Conservation (phyloP, 2,113 vertebrate genomes). For the Pelecanus crispus region DNA sequence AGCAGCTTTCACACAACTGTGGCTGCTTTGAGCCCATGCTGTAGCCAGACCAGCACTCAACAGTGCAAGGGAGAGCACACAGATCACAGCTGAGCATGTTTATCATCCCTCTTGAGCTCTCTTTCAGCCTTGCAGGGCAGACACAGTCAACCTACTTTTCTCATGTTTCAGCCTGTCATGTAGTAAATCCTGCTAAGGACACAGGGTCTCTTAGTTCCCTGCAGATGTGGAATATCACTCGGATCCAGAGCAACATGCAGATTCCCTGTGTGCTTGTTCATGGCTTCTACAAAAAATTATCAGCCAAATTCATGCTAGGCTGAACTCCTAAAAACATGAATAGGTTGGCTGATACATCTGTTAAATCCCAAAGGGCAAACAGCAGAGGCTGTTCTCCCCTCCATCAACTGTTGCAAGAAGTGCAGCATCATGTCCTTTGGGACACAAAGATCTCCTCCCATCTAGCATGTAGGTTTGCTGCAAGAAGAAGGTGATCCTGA, state of each 20-base stretch:
- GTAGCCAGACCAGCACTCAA: neutral
- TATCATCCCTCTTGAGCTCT: neutral
- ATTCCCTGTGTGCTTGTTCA: neutral
- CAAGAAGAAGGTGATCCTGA: neutral
- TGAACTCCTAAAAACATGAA: neutral
- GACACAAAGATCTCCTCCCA: neutral
- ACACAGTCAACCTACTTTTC: neutral
- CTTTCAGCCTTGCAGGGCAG: neutral
- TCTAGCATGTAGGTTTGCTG: neutral
- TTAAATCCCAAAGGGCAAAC: neutral
- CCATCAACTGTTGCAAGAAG: neutral
- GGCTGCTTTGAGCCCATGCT: neutral
- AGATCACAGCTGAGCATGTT: neutral
- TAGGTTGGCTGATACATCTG: neutral
- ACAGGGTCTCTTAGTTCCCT: neutral
- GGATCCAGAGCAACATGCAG: neutral
- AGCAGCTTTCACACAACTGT: neutral
- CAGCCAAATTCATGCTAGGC: neutral
- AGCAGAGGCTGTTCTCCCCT: neutral
- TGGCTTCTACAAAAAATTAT: neutral
- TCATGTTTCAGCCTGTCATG: neutral
- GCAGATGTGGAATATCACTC: neutral
- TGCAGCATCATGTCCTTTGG: neutral
- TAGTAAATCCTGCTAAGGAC: neutral
- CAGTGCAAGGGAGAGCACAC: neutral